Percentiles rank a stretch among this genome's conserved stretches.
Evolutionary conservation across 2,113 vertebrate genomes (phyloP).

Genomic region (Coturnix japonica): DNA sequence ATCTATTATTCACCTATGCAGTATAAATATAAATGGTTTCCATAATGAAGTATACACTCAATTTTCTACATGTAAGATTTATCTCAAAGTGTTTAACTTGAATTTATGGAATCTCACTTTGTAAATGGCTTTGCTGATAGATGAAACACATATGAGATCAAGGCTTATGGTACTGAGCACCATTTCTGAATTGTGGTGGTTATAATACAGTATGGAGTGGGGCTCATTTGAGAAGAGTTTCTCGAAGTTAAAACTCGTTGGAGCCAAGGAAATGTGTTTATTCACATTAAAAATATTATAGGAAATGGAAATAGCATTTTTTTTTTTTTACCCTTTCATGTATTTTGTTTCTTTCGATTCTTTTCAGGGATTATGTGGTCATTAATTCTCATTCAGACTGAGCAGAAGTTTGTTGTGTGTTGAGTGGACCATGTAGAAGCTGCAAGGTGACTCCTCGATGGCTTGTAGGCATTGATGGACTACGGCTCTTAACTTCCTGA

Average conservation of each 20-base stretch:
- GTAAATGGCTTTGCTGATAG: not conserved
- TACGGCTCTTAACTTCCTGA: not conserved
- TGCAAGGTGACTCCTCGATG: slow-evolving; percentile 3
- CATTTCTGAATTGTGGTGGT: not conserved
- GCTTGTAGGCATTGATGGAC: slow-evolving; percentile 3
- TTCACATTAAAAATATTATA: not conserved
- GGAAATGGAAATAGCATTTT: not conserved
- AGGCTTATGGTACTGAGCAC: not conserved
- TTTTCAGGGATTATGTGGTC: not conserved
- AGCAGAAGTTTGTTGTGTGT: not conserved
- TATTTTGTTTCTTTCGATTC: not conserved
- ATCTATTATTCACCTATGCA: not conserved
- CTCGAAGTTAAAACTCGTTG: not conserved
- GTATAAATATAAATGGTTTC: not conserved
- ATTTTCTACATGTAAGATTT: not conserved
- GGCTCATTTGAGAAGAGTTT: not conserved
- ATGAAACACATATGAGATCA: not conserved
- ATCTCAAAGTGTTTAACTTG: not conserved
- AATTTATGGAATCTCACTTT: not conserved
- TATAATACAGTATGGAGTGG: not conserved
- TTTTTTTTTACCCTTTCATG: not conserved
- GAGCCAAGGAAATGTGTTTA: not conserved
- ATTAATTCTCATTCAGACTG: not conserved
- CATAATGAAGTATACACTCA: not conserved
- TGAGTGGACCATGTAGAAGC: not conserved